Evolutionary conservation across 2,888 invertebrate species (phyloP).

Genomic region (Stomorhina lunata): DNA sequence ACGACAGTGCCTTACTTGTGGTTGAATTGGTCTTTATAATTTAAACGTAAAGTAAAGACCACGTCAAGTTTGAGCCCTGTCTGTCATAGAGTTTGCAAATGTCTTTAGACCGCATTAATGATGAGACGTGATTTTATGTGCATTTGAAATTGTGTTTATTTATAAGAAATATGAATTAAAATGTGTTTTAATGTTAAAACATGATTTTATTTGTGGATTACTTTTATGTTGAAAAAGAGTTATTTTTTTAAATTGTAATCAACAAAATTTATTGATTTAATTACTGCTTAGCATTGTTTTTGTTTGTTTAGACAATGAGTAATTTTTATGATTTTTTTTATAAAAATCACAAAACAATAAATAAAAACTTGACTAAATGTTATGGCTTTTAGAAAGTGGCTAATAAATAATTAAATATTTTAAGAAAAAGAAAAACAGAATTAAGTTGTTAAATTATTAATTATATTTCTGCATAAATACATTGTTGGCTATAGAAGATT

Average conservation of each 20-base stretch:
- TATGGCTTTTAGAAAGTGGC: constrained; percentile 61
- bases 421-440: constrained; percentile 16
- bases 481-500: constrained; percentile 15
- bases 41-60: neutral
- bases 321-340: constrained; percentile 22
- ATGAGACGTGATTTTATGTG: constrained; percentile 60
- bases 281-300: constrained; percentile 43
- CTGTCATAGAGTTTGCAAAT: neutral
- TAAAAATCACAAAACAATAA: constrained; percentile 11
- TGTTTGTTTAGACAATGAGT: constrained; percentile 1
- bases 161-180: neutral
- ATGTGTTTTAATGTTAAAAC: neutral
- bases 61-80: neutral
- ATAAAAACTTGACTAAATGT: constrained; percentile 28
- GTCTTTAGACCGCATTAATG: neutral
- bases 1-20: constrained; percentile 2
- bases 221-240: neutral
- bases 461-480: neutral
- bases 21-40: constrained; percentile 18
- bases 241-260: constrained; percentile 39
- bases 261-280: constrained; percentile 63
- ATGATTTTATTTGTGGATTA: constrained; percentile 46
- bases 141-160: neutral
- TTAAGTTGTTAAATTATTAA: constrained; percentile 56
- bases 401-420: constrained; percentile 41